Evolutionary conservation across 2,797 vertebrate genomes (phyloP).

Genomic region (Microhierax caerulescens): DNA sequence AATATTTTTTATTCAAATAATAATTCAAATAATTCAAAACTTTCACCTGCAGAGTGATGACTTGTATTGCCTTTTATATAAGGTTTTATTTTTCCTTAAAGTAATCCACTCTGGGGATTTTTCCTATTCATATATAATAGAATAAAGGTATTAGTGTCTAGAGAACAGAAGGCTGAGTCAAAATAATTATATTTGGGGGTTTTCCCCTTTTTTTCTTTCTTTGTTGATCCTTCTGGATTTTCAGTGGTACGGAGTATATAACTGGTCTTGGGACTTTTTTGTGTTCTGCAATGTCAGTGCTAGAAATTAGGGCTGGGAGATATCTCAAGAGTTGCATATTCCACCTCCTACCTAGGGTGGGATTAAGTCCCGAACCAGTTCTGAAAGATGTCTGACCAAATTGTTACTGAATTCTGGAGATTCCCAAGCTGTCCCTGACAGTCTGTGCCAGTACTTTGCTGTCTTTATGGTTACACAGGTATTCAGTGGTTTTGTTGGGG

Average conservation of each 20-base stretch:
- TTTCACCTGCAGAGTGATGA: background rate
- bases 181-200: background rate
- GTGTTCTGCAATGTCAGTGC: background rate
- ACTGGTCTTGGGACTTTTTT: background rate
- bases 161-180: background rate
- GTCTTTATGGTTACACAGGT: background rate
- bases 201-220: background rate
- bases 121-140: background rate
- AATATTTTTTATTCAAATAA: too few relatives aligned
- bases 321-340: background rate
- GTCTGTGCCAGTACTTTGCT: background rate
- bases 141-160: background rate
- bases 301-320: background rate
- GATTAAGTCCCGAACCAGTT: background rate
- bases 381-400: background rate
- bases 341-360: background rate
- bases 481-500: background rate
- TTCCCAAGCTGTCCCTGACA: background rate
- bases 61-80: background rate
- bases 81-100: background rate
- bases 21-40: background rate
- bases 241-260: background rate
- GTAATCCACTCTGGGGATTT: background rate
- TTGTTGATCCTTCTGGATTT: background rate
- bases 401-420: background rate